Evolutionary conservation across 2,888 invertebrate genomes (phyloP), one percentile per base, ranked within the genome.

Genomic region (Steinernema hermaphroditum): DNA sequence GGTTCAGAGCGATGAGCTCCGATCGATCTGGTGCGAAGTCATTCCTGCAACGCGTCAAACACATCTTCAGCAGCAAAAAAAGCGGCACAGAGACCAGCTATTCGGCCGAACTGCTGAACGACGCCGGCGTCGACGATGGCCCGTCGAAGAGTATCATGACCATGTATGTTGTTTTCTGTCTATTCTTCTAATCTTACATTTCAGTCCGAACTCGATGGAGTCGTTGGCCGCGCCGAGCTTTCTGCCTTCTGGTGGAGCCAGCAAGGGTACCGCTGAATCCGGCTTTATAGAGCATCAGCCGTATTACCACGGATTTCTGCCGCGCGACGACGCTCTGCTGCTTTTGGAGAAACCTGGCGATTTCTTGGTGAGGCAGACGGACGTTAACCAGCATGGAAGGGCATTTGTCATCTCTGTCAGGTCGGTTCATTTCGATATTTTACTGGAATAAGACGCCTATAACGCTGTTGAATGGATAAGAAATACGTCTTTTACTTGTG

Each of bases 201-300:
- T 46, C 46, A 46, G 46, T 16, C 16, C 46, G 9, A 6, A 6
- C 2, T 46, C 46, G 16, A 46, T 9, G 19, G 46, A 46, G 46
- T n/a, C 46, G n/a, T 9, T n/a, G 9, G 46, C n/a, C 46, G 46
- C 46, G n/a, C 46, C 46, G n/a, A 46, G 46, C n/a, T 46, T 4
- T n/a, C 46, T 46, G n/a, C 4, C 46, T 16, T n/a, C 19, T 16
- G 46, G 6, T 16, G 46, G 46, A 2, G 46, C 46, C n/a, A 46
- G 46, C 46, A 6, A 46, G 19, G 46, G 46, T 2, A 46, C 46
- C n/a, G 16, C 16, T 19, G 46, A 46, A n/a, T 46, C 46, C 16
- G 46, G 46, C 46, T 46, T 46, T n/a, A 46, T 46, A 6, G 46
- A 46, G n/a, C 46, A 46, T 19, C 46, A 46, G 46, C 46, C 46